These are phyloP conservation scores for Nothocercus julius DNA, from an alignment of 2,113 vertebrate genomes.

Conservation along the genomic window DNA sequence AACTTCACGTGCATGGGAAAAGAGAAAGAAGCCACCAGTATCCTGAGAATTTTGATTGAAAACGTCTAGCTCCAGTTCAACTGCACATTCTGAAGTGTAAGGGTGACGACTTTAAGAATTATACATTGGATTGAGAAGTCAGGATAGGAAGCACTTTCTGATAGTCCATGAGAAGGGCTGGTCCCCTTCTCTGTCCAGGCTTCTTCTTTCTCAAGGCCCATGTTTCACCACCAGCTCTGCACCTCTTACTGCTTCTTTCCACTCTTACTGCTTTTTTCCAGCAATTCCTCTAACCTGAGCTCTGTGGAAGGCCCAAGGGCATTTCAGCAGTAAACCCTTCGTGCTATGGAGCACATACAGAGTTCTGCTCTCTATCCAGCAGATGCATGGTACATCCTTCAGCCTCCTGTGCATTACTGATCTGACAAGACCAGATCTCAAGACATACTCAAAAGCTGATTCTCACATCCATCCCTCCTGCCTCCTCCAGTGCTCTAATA, in stretches of 20 bases:
- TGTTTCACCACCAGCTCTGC: neutral
- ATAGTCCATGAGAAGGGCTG: neutral
- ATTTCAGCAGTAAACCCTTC: neutral
- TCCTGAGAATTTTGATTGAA: neutral
- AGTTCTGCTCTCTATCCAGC: neutral
- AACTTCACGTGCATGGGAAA: neutral
- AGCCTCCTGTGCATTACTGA: neutral
- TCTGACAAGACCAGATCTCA: neutral
- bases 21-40: neutral
- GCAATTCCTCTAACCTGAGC: neutral
- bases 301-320: accelerated
- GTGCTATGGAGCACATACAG: neutral
- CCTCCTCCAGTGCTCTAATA: neutral
- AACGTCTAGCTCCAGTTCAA: neutral
- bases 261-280: neutral
- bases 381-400: neutral
- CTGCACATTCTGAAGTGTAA: neutral
- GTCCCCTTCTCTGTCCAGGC: neutral
- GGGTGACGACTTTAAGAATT: neutral
- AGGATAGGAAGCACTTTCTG: neutral
- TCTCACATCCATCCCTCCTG: slow-evolving; percentile 14
- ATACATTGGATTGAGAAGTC: neutral
- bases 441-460: neutral
- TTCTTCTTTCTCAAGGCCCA: neutral
- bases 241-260: neutral